Percentiles rank a stretch among this genome's conserved stretches.
These are phyloP conservation scores for Hipposideros larvatus DNA, from an alignment of 2,797 vertebrate genomes.

Conservation along the genomic window DNA sequence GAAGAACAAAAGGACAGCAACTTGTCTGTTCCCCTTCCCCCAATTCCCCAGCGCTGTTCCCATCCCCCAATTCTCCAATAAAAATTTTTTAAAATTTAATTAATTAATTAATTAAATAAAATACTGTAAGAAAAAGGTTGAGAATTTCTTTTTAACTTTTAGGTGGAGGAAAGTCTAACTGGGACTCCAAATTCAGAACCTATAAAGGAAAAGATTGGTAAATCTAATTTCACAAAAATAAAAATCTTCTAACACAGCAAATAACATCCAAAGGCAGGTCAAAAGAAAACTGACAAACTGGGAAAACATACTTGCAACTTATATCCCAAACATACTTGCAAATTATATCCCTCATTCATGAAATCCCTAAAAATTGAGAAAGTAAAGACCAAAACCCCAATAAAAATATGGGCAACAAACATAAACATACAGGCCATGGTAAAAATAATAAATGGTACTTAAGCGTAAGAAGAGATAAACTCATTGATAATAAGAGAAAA, in stretches of 20 bases:
- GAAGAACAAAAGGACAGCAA: too few species aligned
- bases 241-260: neutral
- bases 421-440: neutral
- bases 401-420: neutral
- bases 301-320: neutral
- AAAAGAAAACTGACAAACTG: neutral
- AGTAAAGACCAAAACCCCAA: neutral
- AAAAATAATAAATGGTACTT: neutral
- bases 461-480: neutral
- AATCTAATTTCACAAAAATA: neutral
- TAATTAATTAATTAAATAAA: too few species aligned
- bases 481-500: neutral
- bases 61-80: too few species aligned
- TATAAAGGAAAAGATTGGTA: neutral
- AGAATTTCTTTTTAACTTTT: neutral
- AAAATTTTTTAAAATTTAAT: too few species aligned
- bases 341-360: neutral
- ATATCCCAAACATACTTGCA: neutral
- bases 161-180: neutral
- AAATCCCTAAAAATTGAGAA: neutral
- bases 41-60: too few species aligned
- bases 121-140: neutral
- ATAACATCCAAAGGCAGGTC: neutral
- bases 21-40: too few species aligned
- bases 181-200: neutral